Base-by-base conservation (phyloP, 2,888 invertebrate species). In the Euzetes globulus region DNA sequence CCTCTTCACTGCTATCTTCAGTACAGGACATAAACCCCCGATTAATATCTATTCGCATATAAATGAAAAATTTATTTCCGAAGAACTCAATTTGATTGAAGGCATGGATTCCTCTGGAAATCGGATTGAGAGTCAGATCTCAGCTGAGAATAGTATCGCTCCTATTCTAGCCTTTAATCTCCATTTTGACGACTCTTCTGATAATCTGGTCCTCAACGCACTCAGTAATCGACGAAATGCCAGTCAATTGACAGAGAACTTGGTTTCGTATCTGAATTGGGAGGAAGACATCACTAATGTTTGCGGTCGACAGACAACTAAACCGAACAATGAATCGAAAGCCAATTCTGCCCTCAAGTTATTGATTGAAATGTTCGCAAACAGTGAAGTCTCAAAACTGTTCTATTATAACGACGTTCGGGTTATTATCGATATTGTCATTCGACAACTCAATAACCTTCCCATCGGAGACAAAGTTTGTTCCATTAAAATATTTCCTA, bases 361-460 rank as follows among this genome's bases (percentile, higher is more conserved):
- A 79, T 89, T 92, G 79, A 88, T 88, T 63, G 95, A 97, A 83
- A 84, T 96, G 78, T 94, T 94, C 83, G 88, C 88, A 77, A 87
- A 87, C 79, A 87, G 88, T 78, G 86, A 87, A 78, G 93, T 94
- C 0, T 91, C 95, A 0, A 87, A 88, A 78, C 87, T 95, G 77
- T 92, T 96, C 84, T 97, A 97, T 83, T 93, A 94, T 0, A 97
- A 96, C 81, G 97, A 97, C 82, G 89, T 91, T 58, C 92, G 91
- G 84, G 96, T 96, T 60, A 87, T 96, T 75, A 90, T 96, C 77
- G 97, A 96, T 82, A 95, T 97, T 80, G 88, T 95, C 73, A 89
- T 94, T 72, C 86, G 96, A 71, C 93, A 94, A 83, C 86, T 97
- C 33, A 89, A 92, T 2, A 95, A 97, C 83, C 86, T 95, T 77